Percentiles rank a stretch among this genome's conserved stretches.
phyloP scores from a whole-genome alignment of 2,888 invertebrate species.

The Dasysyrphus tricinctus region DNA sequence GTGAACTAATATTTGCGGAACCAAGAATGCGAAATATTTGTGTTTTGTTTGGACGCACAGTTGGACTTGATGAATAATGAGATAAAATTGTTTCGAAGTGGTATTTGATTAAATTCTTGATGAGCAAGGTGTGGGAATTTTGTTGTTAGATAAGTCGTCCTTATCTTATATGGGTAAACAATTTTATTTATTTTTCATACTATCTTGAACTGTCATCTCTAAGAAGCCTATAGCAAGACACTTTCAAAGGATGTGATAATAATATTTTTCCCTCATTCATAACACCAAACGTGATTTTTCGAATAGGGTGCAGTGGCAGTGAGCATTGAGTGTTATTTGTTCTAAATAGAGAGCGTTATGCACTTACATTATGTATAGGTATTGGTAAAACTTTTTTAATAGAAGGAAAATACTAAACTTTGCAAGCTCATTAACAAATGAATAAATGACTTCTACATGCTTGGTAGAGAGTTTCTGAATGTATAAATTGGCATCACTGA shows the following conservation, averaged over 20 bases:
- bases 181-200: too few relatives aligned
- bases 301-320: too few relatives aligned
- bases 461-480: too few relatives aligned
- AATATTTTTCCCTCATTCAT: not conserved
- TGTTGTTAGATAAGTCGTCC: not conserved
- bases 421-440: too few relatives aligned
- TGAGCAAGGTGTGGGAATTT: constrained; percentile 3
- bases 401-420: too few relatives aligned
- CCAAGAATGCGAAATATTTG: constrained; percentile 18
- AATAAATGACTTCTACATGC: too few relatives aligned
- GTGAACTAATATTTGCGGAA: constrained; percentile 34
- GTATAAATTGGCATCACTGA: too few relatives aligned
- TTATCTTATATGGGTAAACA: not conserved
- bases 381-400: too few relatives aligned
- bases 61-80: constrained; percentile 34
- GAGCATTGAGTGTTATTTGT: too few relatives aligned
- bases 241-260: not conserved
- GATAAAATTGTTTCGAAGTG: constrained; percentile 18
- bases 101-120: not conserved
- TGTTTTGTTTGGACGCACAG: not conserved
- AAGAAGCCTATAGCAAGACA: not conserved
- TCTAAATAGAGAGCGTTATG: too few relatives aligned
- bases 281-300: not conserved
- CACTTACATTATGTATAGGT: too few relatives aligned
- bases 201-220: not conserved